Evolutionary conservation across 2,113 vertebrate genomes (phyloP), one percentile per base, ranked within the genome.

Genomic region (Amphilophus citrinellus): DNA sequence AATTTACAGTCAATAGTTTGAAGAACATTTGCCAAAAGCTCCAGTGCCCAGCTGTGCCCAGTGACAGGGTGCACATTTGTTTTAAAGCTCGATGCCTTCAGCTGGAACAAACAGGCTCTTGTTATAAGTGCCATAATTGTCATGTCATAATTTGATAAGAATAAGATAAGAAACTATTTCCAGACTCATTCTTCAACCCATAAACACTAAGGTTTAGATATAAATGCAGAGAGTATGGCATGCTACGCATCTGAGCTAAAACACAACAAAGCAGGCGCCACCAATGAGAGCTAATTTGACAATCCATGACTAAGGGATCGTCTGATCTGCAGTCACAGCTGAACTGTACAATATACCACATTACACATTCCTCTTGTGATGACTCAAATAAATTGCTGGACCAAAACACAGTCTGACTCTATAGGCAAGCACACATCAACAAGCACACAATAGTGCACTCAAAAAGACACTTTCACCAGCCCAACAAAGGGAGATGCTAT

Each of bases 401-500:
- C 87, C 87, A 84, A 89, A 94, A 93, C 92, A 92, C 63, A 58
- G 27, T 85, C 79, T 85, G 63, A 84, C 85, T 92, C 84, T 80
- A 88, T 86, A 86, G 79, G 75, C 80, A 65, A 88, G 84, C 89
- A 42, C 87, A 82, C 82, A 90, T 93, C 89, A 92, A 92, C 91
- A 85, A 87, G 79, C 84, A 47, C 83, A 92, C 92, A 91, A 94
- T 90, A 77, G 84, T 87, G 82, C 86, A 90, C 87, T 92, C 87
- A 92, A 90, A 91, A 85, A 88, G 85, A 92, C 87, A 89, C 89
- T 91, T 89, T 88, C 84, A 73, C 87, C 53, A 62, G 71, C 78
- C 85, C 82, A 92, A 92, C 91, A 94, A 94, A 90, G 84, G 89
- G 61, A 89, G 91, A 91, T 80, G 84, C 89, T 90, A 47, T 58